phyloP scores from a whole-genome alignment of 2,113 vertebrate species.

The Columbina picui region DNA sequence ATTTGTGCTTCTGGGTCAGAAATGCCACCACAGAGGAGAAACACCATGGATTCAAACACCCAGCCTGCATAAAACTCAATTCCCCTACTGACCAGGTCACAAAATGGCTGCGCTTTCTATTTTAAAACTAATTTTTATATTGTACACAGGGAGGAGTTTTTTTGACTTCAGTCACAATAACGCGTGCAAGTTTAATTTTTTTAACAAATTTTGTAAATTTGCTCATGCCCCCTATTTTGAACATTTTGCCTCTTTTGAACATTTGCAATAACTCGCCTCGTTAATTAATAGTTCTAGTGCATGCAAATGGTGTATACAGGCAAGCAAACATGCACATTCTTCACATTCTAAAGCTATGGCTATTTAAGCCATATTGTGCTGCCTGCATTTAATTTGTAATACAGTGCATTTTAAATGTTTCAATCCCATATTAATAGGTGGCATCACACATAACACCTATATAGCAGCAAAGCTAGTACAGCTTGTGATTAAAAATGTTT shows the following conservation, averaged over 20 bases:
- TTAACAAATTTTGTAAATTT: constrained; percentile 83
- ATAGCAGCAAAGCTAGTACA: constrained; percentile 99
- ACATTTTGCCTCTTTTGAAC: constrained; percentile 78
- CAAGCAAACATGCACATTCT: constrained; percentile 92
- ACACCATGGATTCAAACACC: background rate
- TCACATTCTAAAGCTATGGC: constrained; percentile 91
- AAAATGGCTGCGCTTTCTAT: constrained; percentile 89
- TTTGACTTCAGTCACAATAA: constrained; percentile 91
- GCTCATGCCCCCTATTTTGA: constrained; percentile 91
- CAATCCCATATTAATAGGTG: constrained; percentile 91
- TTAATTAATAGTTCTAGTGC: constrained; percentile 86
- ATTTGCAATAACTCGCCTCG: constrained; percentile 81
- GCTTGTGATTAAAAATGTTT: constrained; percentile 94
- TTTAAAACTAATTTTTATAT: constrained; percentile 92
- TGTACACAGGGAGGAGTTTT: constrained; percentile 90
- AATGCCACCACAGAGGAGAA: background rate
- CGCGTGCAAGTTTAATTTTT: constrained; percentile 93
- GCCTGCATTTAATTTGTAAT: constrained; percentile 89
- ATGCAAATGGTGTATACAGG: constrained; percentile 91
- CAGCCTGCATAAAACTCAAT: constrained; percentile 87
- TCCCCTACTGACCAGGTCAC: constrained; percentile 88
- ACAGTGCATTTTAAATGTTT: constrained; percentile 85
- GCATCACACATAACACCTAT: constrained; percentile 95
- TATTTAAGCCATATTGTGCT: constrained; percentile 86
- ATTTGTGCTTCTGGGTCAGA: background rate